Evolutionary conservation across 2,888 invertebrate species (phyloP), one percentile per base, ranked within the genome.

Genomic region (Ashinkailepas kermadecensis): DNA sequence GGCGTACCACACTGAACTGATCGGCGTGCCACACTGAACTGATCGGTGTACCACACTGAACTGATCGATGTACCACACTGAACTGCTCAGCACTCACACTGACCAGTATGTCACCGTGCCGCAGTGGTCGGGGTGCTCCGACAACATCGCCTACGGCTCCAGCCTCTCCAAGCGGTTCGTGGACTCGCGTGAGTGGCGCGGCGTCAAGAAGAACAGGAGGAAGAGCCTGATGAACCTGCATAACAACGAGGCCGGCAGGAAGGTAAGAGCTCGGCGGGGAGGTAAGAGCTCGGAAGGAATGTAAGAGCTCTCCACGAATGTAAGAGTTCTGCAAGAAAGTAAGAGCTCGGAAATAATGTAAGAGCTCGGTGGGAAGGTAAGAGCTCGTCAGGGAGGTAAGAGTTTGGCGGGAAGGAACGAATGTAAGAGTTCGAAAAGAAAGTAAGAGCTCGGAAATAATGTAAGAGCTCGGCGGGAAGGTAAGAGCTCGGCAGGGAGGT

Each of bases 231-330:
- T 88, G 86, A 88, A 87, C 83, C 84, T 88, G 23, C 88, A 88
- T 85, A 88, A 88, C 85, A 88, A 88, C 85, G 86, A 88, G 84
- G 88, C 87, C 25, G 88, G 88, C 13, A 84, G 88, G 81, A 86
- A 87, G 86, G 88, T 88, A 83, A 81, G 82, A 59, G 39, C 39
- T 39, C 39, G 39, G 39, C 39, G 4, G 2, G 39, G 4, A 39
- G 39, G 39, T n/a, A n/a, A n/a, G n/a, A n/a, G n/a, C n/a, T n/a
- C n/a, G n/a, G n/a, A n/a, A n/a, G n/a, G n/a, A n/a, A n/a, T n/a
- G n/a, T n/a, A n/a, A n/a, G n/a, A n/a, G n/a, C n/a, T n/a, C n/a
- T n/a, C n/a, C n/a, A n/a, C n/a, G n/a, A n/a, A n/a, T n/a, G n/a
- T n/a, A n/a, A n/a, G n/a, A n/a, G n/a, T n/a, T n/a, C n/a, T n/a